A percentile compares a stretch with the other conserved stretches of the same genome.
phyloP scores from a whole-genome alignment of 2,888 invertebrate species.

The Mactromeris polynyma region DNA sequence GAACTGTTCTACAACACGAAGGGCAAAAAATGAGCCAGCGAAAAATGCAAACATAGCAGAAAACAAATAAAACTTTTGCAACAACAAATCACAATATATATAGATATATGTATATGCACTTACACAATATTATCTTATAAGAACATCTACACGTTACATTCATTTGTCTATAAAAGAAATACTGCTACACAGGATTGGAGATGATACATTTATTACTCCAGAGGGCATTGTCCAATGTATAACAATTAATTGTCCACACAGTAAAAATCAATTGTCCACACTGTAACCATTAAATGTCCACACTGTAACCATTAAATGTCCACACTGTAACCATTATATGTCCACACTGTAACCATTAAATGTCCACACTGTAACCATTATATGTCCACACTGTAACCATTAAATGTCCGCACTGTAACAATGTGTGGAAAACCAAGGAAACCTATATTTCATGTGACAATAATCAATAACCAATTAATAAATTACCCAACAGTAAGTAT shows the following conservation, averaged over 20 bases:
- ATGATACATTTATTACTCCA: no score
- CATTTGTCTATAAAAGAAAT: neutral
- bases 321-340: neutral
- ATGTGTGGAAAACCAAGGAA: neutral
- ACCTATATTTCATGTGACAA: neutral
- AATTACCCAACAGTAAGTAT: neutral
- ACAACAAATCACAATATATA: slow-evolving; percentile 32
- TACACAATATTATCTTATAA: slow-evolving; percentile 19
- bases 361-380: neutral
- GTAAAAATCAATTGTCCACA: neutral
- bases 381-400: no score
- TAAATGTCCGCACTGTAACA: neutral
- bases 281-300: neutral
- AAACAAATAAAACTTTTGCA: slow-evolving; percentile 18
- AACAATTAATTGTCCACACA: no score
- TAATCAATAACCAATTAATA: neutral
- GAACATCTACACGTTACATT: neutral
- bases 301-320: no score
- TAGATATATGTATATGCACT: neutral
- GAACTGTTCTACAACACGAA: neutral
- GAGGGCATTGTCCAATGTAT: no score
- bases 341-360: no score
- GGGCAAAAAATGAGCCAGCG: slow-evolving; percentile 19
- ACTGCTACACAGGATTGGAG: no score
- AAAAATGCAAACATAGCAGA: slow-evolving; percentile 25